Evolutionary conservation across 1,140 invertebrate species (phyloP).

Genomic region (Magallana ariakensis): DNA sequence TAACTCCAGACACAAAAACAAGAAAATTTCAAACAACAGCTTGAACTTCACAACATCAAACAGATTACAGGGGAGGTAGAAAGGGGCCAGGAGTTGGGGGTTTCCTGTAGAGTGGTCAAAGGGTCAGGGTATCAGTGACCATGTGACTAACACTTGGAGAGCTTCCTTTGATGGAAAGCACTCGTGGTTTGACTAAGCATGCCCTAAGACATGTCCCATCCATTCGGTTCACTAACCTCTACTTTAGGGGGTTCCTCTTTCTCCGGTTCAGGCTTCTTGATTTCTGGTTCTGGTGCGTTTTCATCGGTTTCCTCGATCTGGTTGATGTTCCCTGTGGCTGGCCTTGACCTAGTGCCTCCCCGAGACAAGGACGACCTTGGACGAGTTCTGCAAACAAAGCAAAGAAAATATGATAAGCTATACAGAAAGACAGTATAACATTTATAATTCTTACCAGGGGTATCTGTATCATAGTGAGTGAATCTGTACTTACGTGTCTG

Average conservation of each 20-base stretch:
- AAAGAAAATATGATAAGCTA: neutral
- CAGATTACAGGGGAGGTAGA: neutral
- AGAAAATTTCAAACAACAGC: neutral
- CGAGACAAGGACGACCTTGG: constrained; percentile 73
- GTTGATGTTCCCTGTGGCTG: constrained; percentile 64
- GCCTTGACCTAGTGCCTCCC: constrained; percentile 70
- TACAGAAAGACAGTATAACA: neutral
- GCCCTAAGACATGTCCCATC: neutral
- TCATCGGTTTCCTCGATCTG: constrained; percentile 78
- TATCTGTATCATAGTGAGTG: neutral
- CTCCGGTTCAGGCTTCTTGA: constrained; percentile 47
- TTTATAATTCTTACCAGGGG: neutral
- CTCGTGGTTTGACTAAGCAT: neutral
- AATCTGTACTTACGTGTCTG: constrained; percentile 74
- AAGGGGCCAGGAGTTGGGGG: neutral
- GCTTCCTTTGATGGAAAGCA: neutral
- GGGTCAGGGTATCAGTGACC: no score
- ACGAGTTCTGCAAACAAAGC: constrained; percentile 66
- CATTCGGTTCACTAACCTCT: constrained; percentile 62
- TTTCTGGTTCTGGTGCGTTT: constrained; percentile 70
- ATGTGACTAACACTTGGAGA: neutral
- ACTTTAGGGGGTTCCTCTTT: constrained; percentile 52
- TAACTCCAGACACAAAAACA: no score
- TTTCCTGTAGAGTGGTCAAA: neutral
- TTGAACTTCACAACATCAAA: neutral